Evolutionary conservation across 2,888 invertebrate species (phyloP).

Genomic region (Criorhina ranunculi): DNA sequence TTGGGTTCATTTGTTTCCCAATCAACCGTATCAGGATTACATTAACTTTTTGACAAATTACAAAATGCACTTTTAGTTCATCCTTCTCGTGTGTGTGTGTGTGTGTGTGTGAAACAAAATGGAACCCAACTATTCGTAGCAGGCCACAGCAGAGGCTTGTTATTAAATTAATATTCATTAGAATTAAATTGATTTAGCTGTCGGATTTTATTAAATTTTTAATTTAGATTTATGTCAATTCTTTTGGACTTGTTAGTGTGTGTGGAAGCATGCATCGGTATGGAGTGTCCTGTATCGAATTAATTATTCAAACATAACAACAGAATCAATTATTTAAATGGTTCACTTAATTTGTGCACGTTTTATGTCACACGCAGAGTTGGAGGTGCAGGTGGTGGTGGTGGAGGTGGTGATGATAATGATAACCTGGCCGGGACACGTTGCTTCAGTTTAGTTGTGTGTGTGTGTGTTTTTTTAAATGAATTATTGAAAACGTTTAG

Average conservation of each 20-base stretch:
- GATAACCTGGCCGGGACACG: too few relatives aligned
- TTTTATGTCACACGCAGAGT: background rate
- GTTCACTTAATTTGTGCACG: conserved; percentile 30
- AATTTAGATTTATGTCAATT: conserved; percentile 10
- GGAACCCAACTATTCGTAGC: background rate
- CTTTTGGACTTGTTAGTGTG: background rate
- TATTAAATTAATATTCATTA: conserved; percentile 45
- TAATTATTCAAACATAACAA: conserved; percentile 38
- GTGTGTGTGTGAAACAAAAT: background rate
- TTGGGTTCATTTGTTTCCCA: too few relatives aligned
- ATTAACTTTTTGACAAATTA: conserved; percentile 21
- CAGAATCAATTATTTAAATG: conserved; percentile 37
- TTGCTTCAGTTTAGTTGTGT: too few relatives aligned
- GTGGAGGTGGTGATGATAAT: too few relatives aligned
- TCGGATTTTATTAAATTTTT: conserved; percentile 29
- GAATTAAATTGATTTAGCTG: conserved; percentile 28
- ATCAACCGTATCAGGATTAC: conserved; percentile 8
- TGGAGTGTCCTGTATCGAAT: background rate
- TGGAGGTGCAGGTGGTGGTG: too few relatives aligned
- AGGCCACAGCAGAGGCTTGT: background rate
- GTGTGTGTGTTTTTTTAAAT: too few relatives aligned
- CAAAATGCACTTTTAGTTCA: conserved; percentile 23
- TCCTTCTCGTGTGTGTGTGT: background rate
- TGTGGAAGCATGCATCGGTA: background rate
- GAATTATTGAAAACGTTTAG: too few relatives aligned